Base-by-base conservation (phyloP, 2,888 invertebrate genomes). In the Empis stercorea region DNA sequence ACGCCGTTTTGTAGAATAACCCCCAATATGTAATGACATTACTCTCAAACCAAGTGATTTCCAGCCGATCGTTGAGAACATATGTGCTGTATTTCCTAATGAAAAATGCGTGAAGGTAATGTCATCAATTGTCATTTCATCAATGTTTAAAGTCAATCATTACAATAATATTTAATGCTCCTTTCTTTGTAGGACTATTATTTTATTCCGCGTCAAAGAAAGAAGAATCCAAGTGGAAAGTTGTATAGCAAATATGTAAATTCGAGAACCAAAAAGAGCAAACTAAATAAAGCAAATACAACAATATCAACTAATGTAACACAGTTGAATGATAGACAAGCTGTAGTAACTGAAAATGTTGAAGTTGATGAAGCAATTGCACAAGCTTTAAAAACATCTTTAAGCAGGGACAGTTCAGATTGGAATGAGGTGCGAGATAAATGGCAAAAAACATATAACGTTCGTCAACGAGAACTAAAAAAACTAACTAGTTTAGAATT, bases 391-490 rank as follows among this genome's bases (percentile, higher is more conserved):
- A 51, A 51, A 41, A 42, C 36, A 15, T 36, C 17, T 38, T 43
- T 51, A 11, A 44, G 45, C 16, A 46, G 48, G 16, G 48, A 50
- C 14, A 32, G 38, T 14, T 32, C 45, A 23, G 45, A 53, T 30
- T 52, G 53, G 52, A 41, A 37, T 34, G 53, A 52, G 13, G 50
- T 53, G 7, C 38, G 20, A 30, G 48, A 51, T 20, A 50, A 52
- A 44, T 52, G 50, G 48, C 30, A 44, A 45, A 48, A 39, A 45
- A 47, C 52, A 27, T 52, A 44, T 42, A 30, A 30, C 32, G 13
- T 53, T 10, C 46, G 52, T 16, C 49, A 47, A 23, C 30, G 44
- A 30, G 47, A 52, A 13, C 40, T 46, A 16, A 39, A 50, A 16
- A 10, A 5, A 32, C 15, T 43, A 41, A 27, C 39, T 9, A 27